Evolutionary conservation across 2,888 invertebrate genomes (phyloP).

Genomic region (Balanococcus diminutus): DNA sequence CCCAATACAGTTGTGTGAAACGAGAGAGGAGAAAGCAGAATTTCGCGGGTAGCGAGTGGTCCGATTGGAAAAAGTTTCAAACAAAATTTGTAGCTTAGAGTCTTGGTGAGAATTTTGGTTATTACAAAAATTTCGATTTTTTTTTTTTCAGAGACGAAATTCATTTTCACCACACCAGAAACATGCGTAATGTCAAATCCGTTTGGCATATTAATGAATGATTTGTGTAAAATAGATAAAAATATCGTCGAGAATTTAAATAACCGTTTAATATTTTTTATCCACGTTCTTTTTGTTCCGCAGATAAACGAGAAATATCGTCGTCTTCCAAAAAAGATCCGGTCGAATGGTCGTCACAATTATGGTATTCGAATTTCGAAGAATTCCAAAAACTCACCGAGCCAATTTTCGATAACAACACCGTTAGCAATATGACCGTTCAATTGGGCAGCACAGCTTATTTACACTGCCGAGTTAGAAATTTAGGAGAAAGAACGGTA

Average conservation of each 20-base stretch:
- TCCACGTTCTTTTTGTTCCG: constrained; percentile 16
- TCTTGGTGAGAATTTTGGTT: too few species aligned
- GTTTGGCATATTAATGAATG: too few species aligned
- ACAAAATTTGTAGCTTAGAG: too few species aligned
- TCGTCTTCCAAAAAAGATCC: constrained; percentile 47
- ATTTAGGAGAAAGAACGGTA: constrained; percentile 74
- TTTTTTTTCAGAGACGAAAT: too few species aligned
- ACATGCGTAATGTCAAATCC: too few species aligned
- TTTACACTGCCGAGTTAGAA: constrained; percentile 78
- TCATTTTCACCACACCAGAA: too few species aligned
- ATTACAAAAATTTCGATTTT: too few species aligned
- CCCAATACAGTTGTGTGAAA: too few species aligned
- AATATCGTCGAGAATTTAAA: neutral
- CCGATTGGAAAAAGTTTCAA: too few species aligned
- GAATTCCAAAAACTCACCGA: constrained; percentile 64
- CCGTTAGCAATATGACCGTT: constrained; percentile 75
- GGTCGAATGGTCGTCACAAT: constrained; percentile 70
- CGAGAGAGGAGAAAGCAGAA: too few species aligned
- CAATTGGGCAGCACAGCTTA: constrained; percentile 80
- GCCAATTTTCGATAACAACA: constrained; percentile 70
- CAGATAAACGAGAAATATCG: constrained; percentile 56
- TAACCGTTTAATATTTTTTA: neutral
- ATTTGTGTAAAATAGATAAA: neutral
- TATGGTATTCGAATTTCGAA: constrained; percentile 69
- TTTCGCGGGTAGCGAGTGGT: too few species aligned